A percentile compares a stretch with the other conserved stretches of the same genome.
Conservation (phyloP, 1,140 invertebrate genomes). For the Leptinotarsa undecemlineata region DNA sequence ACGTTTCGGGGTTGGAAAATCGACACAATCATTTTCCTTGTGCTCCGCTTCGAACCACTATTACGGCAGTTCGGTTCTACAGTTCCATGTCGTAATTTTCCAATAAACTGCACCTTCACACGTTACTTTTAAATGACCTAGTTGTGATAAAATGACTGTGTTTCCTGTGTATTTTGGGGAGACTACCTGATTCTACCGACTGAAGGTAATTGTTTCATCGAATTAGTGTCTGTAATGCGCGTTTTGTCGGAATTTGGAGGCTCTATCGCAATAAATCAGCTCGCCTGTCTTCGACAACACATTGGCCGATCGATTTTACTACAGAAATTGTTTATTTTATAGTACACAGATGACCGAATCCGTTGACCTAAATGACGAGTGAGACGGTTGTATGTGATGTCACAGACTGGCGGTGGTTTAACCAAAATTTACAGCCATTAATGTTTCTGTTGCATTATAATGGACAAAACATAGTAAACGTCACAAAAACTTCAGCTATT, state of each 20-base stretch:
- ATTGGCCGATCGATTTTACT: constrained; percentile 1
- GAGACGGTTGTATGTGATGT: background rate
- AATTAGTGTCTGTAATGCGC: too few species aligned
- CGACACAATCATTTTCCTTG: constrained; percentile 5
- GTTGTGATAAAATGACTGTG: background rate
- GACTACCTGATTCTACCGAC: background rate
- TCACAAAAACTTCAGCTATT: too few species aligned
- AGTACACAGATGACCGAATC: constrained; percentile 2
- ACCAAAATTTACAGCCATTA: too few species aligned
- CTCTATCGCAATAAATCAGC: too few species aligned
- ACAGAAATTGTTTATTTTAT: background rate
- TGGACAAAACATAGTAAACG: too few species aligned
- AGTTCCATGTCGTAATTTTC: too few species aligned
- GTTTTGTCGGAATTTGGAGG: too few species aligned
- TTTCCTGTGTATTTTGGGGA: background rate
- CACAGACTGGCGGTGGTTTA: too few species aligned
- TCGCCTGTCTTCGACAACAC: background rate
- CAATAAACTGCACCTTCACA: too few species aligned
- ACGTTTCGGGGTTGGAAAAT: background rate
- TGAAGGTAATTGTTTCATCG: background rate
- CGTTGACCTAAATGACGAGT: background rate
- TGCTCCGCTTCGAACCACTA: background rate
- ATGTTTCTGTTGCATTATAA: too few species aligned
- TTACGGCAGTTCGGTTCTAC: too few species aligned
- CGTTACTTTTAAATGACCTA: too few species aligned